These are phyloP conservation scores for Limnephilus rhombicus DNA, from an alignment of 2,888 invertebrate species.

Conservation along the genomic window DNA sequence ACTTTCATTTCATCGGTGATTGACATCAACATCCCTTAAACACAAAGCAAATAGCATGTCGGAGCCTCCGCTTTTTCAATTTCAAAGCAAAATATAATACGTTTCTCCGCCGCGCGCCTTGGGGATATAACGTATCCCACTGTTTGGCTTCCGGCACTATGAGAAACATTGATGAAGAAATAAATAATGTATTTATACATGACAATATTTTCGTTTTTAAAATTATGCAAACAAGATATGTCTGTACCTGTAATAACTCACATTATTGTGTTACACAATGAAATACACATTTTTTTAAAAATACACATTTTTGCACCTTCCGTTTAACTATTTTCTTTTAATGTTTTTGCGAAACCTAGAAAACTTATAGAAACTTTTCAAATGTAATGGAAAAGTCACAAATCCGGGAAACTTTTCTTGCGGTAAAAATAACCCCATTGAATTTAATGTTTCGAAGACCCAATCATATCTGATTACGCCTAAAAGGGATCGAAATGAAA, in stretches of 20 bases:
- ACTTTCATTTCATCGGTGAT: slow-evolving; percentile 17
- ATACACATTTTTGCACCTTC: no score
- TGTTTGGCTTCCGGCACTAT: neutral
- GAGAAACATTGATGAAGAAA: neutral
- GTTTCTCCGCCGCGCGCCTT: neutral
- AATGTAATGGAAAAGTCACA: no score
- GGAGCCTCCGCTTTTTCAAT: neutral
- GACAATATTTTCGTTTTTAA: neutral
- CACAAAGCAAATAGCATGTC: slow-evolving; percentile 16
- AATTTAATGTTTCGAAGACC: no score
- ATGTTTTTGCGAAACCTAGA: no score
- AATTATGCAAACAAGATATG: neutral
- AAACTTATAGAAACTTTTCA: no score
- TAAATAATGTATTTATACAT: neutral
- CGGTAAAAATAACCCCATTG: no score
- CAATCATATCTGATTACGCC: no score
- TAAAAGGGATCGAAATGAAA: no score
- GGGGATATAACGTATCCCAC: neutral
- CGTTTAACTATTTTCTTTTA: no score
- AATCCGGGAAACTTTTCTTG: no score
- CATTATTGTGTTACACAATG: no score
- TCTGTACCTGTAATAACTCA: neutral
- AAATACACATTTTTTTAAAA: no score
- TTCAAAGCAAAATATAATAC: neutral
- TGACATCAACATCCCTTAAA: slow-evolving; percentile 32